These are phyloP conservation scores for Drosophila glabriapex DNA, from an alignment of 2,888 invertebrate species.

Conservation along the genomic window DNA sequence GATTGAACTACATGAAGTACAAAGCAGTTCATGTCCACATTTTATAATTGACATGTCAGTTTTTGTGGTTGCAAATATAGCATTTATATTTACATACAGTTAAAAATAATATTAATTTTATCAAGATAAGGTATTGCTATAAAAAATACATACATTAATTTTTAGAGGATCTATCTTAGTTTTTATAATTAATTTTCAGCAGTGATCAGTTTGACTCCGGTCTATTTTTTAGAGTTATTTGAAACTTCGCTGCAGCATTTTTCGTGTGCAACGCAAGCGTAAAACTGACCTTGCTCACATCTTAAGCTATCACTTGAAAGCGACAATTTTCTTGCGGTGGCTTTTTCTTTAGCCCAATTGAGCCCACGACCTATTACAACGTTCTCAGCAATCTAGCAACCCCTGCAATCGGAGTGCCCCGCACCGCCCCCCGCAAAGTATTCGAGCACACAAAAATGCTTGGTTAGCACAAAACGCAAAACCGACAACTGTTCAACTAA, in stretches of 20 bases:
- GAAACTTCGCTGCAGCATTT: slow-evolving; percentile 17
- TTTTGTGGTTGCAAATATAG: slow-evolving; percentile 15
- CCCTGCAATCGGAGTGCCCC: neutral
- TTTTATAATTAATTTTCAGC: neutral
- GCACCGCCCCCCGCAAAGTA: slow-evolving; percentile 24
- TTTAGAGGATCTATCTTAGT: neutral
- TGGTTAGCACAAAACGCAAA: slow-evolving; percentile 57
- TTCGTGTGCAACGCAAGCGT: slow-evolving; percentile 15
- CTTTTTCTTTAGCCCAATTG: slow-evolving; percentile 33
- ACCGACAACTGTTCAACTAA: slow-evolving; percentile 71
- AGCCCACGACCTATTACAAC: slow-evolving; percentile 45
- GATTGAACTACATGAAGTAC: slow-evolving; percentile 22
- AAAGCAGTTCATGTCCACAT: slow-evolving; percentile 26
- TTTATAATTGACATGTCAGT: slow-evolving; percentile 27
- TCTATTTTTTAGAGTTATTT: neutral
- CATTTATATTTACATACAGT: neutral
- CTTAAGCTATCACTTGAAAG: slow-evolving; percentile 12
- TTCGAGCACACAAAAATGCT: slow-evolving; percentile 60
- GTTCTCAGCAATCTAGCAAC: slow-evolving; percentile 8
- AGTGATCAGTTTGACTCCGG: neutral
- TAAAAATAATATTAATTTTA: neutral
- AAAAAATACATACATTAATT: neutral
- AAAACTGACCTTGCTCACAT: slow-evolving; percentile 29
- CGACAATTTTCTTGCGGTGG: slow-evolving; percentile 20
- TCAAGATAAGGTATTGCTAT: too few species aligned